These are phyloP conservation scores for Rhincodon typus DNA, from an alignment of 2,797 vertebrate species.

Conservation along the genomic window DNA sequence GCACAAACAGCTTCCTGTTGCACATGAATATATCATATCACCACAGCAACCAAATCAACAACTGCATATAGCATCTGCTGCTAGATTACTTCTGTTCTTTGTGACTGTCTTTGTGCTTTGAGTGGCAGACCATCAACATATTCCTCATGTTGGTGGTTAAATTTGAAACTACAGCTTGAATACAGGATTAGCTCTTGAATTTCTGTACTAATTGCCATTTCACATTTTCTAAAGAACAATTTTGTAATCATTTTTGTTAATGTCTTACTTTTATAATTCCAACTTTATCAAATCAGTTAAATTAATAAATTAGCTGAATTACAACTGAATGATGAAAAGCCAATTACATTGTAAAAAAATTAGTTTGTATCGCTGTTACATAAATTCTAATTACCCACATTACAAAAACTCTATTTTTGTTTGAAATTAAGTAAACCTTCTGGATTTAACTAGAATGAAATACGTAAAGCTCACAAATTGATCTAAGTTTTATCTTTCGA, in stretches of 20 bases:
- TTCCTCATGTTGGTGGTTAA: neutral
- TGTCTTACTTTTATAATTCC: neutral
- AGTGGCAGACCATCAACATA: conserved; percentile 37
- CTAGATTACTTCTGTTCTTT: conserved; percentile 50
- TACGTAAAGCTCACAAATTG: neutral
- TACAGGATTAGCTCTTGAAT: neutral
- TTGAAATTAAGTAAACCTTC: neutral
- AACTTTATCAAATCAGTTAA: neutral
- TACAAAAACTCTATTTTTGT: neutral
- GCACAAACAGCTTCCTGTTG: conserved; percentile 56
- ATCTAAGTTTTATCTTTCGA: neutral
- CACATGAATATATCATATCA: conserved; percentile 63
- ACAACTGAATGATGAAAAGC: too few species aligned
- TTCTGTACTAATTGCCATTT: neutral
- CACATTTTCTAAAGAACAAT: neutral
- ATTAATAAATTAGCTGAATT: neutral
- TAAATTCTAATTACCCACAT: neutral
- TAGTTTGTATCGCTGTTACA: neutral
- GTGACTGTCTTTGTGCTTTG: conserved; percentile 44
- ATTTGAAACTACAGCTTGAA: neutral
- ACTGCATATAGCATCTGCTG: conserved; percentile 73
- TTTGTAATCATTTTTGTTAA: neutral
- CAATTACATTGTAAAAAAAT: neutral
- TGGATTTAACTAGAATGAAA: neutral
- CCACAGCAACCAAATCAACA: conserved; percentile 91